phyloP scores from a whole-genome alignment of 2,888 invertebrate genomes.

The Eupelmus urozonus region DNA sequence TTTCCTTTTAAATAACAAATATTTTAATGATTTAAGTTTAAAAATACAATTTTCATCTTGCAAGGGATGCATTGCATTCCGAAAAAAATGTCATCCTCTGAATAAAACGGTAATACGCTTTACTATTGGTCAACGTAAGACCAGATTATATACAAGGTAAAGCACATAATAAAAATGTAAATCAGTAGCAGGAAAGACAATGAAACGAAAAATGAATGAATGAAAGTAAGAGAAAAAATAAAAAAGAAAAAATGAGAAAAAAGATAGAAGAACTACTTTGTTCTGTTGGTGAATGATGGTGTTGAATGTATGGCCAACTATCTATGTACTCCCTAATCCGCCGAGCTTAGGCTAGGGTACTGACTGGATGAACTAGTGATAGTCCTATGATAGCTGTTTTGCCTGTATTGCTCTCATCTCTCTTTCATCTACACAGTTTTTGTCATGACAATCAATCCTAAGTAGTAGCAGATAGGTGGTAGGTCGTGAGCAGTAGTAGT shows the following conservation, averaged over 20 bases:
- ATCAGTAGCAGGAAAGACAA: constrained; percentile 30
- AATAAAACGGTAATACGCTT: constrained; percentile 30
- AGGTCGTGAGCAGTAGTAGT: constrained; percentile 68
- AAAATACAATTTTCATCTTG: no score
- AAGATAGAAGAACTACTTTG: constrained; percentile 57
- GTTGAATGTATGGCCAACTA: constrained; percentile 60
- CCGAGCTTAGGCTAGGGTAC: constrained; percentile 75
- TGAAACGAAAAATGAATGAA: constrained; percentile 38
- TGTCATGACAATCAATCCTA: constrained; percentile 76
- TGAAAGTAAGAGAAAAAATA: constrained; percentile 53
- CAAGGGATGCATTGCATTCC: not conserved
- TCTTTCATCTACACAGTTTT: constrained; percentile 65
- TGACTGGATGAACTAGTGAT: constrained; percentile 77
- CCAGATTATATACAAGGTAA: constrained; percentile 20
- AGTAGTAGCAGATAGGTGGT: constrained; percentile 72
- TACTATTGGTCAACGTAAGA: no score
- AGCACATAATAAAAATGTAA: constrained; percentile 16
- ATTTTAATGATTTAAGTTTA: not conserved
- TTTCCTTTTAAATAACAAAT: constrained; percentile 18
- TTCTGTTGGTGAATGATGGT: constrained; percentile 53
- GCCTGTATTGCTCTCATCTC: constrained; percentile 75
- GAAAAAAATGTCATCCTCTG: constrained; percentile 26
- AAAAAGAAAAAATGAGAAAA: constrained; percentile 52
- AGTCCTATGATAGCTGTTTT: no score
- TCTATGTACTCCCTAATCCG: constrained; percentile 78